Base-by-base conservation (phyloP, 2,888 invertebrate species). In the Drosophila melanosoma region DNA sequence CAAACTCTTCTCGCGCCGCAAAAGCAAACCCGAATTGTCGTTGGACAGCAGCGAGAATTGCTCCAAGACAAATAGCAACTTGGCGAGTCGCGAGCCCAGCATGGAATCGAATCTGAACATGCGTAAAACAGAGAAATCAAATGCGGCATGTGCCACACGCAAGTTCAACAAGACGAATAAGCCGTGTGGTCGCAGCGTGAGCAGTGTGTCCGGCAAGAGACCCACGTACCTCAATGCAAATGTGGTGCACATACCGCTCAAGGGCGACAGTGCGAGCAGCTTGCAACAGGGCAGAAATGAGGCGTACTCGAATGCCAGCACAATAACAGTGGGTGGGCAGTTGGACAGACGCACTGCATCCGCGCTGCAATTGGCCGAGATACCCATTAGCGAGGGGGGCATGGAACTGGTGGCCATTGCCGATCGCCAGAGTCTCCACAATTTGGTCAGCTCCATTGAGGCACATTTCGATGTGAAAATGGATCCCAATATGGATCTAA, bases 161-260 rank as follows among this genome's bases (percentile, higher is more conserved):
- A 79, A 57, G 40, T 15, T 33, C 0, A 65, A 51, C 40, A 79
- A 93, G 76, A 48, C 91, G 0, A 87, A 91, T 33, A 94, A 94
- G 65, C 94, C 94, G 0, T 94, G 94, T 10, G 95, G 94, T 0
- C 93, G 95, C 1, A 95, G 95, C 59, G 94, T 95, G 1, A 95
- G 95, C 83, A 95, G 94, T 89, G 94, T 95, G 0, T 95, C 95
- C 0, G 95, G 95, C 1, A 94, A 94, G 69, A 93, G 95, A 0
- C 95, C 95, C 0, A 94, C 95, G 0, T 93, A 94, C 20, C 83
- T 95, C 2, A 95, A 94, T 20, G 95, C 95, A 51, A 94, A 95
- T 73, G 94, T 96, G 56, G 94, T 96, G 60, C 95, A 95, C 76
- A 95, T 96, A 62, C 95, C 96, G 0, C 91, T 96, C 1, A 96